Conservation (phyloP, 37 sponge, comb jelly and placozoan species). For the Cliona cf. orientalis region DNA sequence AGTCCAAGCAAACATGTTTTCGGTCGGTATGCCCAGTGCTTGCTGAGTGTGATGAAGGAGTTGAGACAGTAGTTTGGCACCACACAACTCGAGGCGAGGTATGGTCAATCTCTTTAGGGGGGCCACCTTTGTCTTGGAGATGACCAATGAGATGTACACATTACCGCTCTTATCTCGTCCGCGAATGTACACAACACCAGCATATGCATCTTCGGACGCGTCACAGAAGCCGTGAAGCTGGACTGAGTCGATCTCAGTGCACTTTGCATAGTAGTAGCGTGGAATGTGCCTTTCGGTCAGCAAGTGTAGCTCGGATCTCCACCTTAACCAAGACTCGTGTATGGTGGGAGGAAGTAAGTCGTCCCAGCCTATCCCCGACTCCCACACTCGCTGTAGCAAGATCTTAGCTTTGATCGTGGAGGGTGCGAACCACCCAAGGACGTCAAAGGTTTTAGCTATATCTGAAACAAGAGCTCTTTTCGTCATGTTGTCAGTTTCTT, state of each 20-base stretch:
- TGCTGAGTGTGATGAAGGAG: constrained; percentile 12
- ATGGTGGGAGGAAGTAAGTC: neutral
- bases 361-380: constrained; percentile 18
- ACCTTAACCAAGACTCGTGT: neutral
- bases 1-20: no score
- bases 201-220: no score
- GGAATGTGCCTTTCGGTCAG: constrained; percentile 2
- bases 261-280: constrained; percentile 1
- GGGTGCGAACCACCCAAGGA: constrained; percentile 29
- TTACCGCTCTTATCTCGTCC: constrained; percentile 4
- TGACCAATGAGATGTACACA: neutral
- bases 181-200: constrained; percentile 36
- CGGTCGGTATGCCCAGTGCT: neutral
- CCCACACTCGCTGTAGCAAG: constrained; percentile 31
- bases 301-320: constrained; percentile 16
- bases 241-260: neutral
- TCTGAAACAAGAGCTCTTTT: constrained; percentile 27
- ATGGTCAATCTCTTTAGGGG: constrained; percentile 28
- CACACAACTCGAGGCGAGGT: constrained; percentile 17
- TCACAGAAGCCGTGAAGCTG: constrained; percentile 26
- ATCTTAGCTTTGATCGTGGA: constrained; percentile 19
- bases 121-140: constrained; percentile 21
- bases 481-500: neutral
- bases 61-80: no score
- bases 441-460: constrained; percentile 39